Base-by-base conservation (phyloP, 2,888 invertebrate species). In the Hypolimnas misippus region DNA sequence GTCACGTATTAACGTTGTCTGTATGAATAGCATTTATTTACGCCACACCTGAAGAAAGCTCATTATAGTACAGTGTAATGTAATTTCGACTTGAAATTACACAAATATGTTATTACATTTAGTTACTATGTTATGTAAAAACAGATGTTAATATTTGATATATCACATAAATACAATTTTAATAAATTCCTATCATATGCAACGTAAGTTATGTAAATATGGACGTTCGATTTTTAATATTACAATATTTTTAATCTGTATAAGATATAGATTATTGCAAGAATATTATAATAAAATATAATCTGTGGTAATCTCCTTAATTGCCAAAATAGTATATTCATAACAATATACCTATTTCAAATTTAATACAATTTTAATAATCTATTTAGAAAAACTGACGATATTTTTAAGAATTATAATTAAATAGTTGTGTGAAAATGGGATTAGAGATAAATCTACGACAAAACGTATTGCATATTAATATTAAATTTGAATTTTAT, bases 271-370 rank as follows among this genome's bases (percentile, higher is more conserved):
- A 65, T 63, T 63, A 66, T 59, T 63, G 54, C 64, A 58, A 57
- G 53, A 42, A 66, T 65, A 65, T 60, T 55, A 59, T 61, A 67
- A 76, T 71, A 69, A 70, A 75, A 74, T 75, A 68, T 75, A 57
- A 52, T 84, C 90, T 92, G 91, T 92, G 91, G 89, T 90, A 87
- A 87, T 92, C 91, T 91, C 91, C 91, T 81, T 90, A 89, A 89
- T 89, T 91, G 91, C 91, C 91, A 92, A 92, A 91, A 89, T 91
- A 89, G 85, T 82, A 73, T 83, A 79, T 64, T 53, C 56, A 12
- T 57, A 53, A 58, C 42, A 17, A 52, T 62, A 64, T 61, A 67
- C 57, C 61, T 62, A 50, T 62, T 64, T 64, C 49, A 35, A 64
- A 44, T 25, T 50, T 63, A 60, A 63, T 46, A 50, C 57, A 58